phyloP scores from a whole-genome alignment of 1,140 invertebrate genomes.

The Antheraea mylitta region DNA sequence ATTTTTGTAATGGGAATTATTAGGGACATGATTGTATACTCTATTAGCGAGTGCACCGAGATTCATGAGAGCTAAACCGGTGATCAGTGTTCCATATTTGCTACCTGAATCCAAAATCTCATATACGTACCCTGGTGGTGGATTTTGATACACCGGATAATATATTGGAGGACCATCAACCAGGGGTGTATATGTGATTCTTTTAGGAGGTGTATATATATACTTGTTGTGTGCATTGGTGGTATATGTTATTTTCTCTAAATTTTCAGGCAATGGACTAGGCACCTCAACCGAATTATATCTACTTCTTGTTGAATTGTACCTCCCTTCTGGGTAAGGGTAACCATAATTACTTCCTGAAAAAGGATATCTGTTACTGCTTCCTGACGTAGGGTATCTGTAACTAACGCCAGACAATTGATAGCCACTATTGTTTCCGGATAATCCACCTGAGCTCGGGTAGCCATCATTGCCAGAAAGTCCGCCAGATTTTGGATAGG shows the following conservation, averaged over 20 bases:
- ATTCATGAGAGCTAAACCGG: slow-evolving; percentile 64
- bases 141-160: slow-evolving; percentile 60
- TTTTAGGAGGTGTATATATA: slow-evolving; percentile 61
- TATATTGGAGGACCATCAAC: slow-evolving; percentile 39
- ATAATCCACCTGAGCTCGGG: too few species aligned
- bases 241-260: not conserved
- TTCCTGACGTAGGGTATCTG: too few species aligned
- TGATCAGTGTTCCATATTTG: slow-evolving; percentile 62
- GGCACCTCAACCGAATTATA: too few species aligned
- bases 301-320: too few species aligned
- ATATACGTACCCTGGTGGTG: slow-evolving; percentile 64
- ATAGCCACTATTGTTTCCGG: too few species aligned
- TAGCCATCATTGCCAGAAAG: too few species aligned
- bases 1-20: slow-evolving; percentile 39
- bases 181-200: slow-evolving; percentile 50
- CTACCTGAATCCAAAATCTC: slow-evolving; percentile 67
- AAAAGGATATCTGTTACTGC: too few species aligned
- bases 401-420: too few species aligned
- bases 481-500: too few species aligned
- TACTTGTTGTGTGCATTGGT: slow-evolving; percentile 59
- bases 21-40: slow-evolving; percentile 30
- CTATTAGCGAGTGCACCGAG: slow-evolving; percentile 56
- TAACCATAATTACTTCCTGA: too few species aligned
- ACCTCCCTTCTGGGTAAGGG: too few species aligned
- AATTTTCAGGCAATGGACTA: not conserved